Evolutionary conservation across 2,888 invertebrate species (phyloP).

Genomic region (Chymomyza amoena): DNA sequence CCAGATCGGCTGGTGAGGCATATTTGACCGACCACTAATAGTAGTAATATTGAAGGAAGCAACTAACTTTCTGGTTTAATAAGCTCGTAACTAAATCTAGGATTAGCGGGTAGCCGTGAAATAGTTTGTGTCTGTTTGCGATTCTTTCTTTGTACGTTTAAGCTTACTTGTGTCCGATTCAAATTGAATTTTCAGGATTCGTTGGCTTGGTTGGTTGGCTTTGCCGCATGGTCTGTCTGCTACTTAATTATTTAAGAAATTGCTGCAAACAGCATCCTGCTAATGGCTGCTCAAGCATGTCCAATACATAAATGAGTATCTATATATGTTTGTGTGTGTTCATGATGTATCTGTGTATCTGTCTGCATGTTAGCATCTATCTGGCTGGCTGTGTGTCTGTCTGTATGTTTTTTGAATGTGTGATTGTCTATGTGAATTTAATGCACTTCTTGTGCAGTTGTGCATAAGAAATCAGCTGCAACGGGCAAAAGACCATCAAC

Average conservation of each 20-base stretch:
- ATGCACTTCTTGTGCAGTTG: conserved; percentile 55
- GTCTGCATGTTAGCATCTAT: neutral
- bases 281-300: conserved; percentile 17
- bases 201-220: neutral
- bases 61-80: too few species aligned
- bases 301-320: neutral
- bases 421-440: conserved; percentile 45
- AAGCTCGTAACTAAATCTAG: too few species aligned
- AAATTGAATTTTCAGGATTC: neutral
- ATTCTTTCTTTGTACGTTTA: neutral
- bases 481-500: conserved; percentile 4
- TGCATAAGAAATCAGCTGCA: conserved; percentile 60
- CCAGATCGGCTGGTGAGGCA: too few species aligned
- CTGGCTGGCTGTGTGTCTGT: neutral
- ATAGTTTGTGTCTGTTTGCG: too few species aligned
- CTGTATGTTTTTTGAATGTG: neutral
- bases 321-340: conserved; percentile 21
- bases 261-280: conserved; percentile 22
- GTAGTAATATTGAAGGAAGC: too few species aligned
- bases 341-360: neutral
- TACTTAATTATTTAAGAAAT: conserved; percentile 57
- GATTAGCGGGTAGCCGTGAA: too few species aligned
- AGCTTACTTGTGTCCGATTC: neutral
- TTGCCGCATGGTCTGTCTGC: conserved; percentile 33
- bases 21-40: too few species aligned